Conservation (phyloP, 2,797 vertebrate species). For the Falco cherrug region DNA sequence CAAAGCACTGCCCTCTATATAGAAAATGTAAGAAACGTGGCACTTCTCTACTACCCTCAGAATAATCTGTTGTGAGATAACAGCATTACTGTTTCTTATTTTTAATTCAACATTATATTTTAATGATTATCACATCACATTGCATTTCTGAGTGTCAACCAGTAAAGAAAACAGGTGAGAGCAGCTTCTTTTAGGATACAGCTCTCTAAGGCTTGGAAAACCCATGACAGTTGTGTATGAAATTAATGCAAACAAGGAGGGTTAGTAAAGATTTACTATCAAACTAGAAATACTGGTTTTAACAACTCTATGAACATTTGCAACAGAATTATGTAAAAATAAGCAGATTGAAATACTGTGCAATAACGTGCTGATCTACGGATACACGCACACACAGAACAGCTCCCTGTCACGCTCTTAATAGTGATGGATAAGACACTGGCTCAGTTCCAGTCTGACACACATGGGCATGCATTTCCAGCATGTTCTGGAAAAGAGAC, state of each 20-base stretch:
- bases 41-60: not conserved
- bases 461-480: not conserved
- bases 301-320: not conserved
- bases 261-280: not conserved
- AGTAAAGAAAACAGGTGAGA: not conserved
- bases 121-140: rapidly evolving
- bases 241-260: not conserved
- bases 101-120: not conserved
- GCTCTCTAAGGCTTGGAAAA: not conserved
- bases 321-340: not conserved
- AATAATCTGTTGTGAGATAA: not conserved
- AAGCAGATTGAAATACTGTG: not conserved
- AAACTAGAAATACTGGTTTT: not conserved
- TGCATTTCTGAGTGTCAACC: not conserved
- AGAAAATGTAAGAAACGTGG: not conserved
- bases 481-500: not conserved
- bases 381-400: not conserved
- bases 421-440: not conserved
- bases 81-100: not conserved
- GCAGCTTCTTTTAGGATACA: not conserved
- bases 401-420: not conserved
- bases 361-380: not conserved
- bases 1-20: not conserved
- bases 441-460: not conserved
- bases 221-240: not conserved